Evolutionary conservation across 2,888 invertebrate genomes (phyloP).

Genomic region (Pyrocoelia pectoralis): DNA sequence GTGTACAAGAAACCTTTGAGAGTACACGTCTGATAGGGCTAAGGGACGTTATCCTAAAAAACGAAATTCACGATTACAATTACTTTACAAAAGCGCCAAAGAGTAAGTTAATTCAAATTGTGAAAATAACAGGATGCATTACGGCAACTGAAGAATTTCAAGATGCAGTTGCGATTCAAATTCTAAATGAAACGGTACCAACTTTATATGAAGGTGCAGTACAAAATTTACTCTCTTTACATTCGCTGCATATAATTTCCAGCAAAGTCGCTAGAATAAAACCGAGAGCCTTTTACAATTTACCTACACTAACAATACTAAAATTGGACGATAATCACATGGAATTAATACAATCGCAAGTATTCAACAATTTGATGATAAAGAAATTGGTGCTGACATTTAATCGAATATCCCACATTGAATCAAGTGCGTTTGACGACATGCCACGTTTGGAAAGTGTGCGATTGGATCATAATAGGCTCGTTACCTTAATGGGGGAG

Average conservation of each 20-base stretch:
- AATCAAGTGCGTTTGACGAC: conserved; percentile 43
- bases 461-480: conserved; percentile 50
- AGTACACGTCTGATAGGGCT: conserved; percentile 21
- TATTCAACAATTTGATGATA: conserved; percentile 23
- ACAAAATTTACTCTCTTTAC: conserved; percentile 37
- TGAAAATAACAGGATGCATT: conserved; percentile 20
- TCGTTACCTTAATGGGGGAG: conserved; percentile 48
- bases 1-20: conserved; percentile 24
- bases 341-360: conserved; percentile 16
- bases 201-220: conserved; percentile 36
- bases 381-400: conserved; percentile 38
- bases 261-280: conserved; percentile 26
- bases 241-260: conserved; percentile 26
- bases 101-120: conserved; percentile 16
- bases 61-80: conserved; percentile 27
- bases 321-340: conserved; percentile 27
- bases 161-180: conserved; percentile 28
- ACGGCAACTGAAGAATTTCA: conserved; percentile 17
- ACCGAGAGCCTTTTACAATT: conserved; percentile 32
- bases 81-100: conserved; percentile 16
- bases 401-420: conserved; percentile 40
- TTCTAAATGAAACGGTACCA: conserved; percentile 18
- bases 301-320: conserved; percentile 23
- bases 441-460: conserved; percentile 48
- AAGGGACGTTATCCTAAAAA: conserved; percentile 8